Conservation (phyloP, 2,888 invertebrate genomes). For the Clistopyga incitator region DNA sequence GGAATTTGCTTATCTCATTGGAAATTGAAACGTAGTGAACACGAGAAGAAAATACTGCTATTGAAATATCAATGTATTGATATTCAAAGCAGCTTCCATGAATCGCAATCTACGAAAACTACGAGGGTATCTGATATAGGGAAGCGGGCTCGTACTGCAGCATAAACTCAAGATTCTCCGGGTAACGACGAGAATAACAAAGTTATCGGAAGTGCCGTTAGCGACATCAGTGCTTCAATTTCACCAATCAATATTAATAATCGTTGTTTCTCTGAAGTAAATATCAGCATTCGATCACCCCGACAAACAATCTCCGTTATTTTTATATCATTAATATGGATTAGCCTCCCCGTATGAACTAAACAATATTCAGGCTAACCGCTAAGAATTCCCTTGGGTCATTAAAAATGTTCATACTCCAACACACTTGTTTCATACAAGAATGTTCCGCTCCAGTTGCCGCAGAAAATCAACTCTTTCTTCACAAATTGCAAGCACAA, state of each 20-base stretch:
- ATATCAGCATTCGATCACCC: too few relatives aligned
- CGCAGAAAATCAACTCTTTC: not conserved
- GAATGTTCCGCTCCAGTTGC: not conserved
- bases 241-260: too few relatives aligned
- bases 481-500: not conserved
- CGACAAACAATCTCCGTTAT: too few relatives aligned
- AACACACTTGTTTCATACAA: too few relatives aligned
- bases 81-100: not conserved
- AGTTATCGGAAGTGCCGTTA: constrained; percentile 12
- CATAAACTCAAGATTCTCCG: constrained; percentile 23
- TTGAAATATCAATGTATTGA: constrained; percentile 2
- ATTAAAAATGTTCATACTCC: too few relatives aligned
- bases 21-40: not conserved
- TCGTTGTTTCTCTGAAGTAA: too few relatives aligned
- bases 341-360: too few relatives aligned
- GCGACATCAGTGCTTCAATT: not conserved
- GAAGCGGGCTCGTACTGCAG: not conserved
- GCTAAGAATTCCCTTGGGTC: too few relatives aligned
- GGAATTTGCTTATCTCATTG: not conserved
- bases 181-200: constrained; percentile 13
- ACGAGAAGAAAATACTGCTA: not conserved
- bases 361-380: too few relatives aligned
- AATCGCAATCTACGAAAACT: constrained; percentile 3
- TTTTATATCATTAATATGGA: too few relatives aligned
- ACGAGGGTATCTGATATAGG: not conserved